Base-by-base conservation (phyloP, 2,888 invertebrate genomes). In the Andrena bicolor region DNA sequence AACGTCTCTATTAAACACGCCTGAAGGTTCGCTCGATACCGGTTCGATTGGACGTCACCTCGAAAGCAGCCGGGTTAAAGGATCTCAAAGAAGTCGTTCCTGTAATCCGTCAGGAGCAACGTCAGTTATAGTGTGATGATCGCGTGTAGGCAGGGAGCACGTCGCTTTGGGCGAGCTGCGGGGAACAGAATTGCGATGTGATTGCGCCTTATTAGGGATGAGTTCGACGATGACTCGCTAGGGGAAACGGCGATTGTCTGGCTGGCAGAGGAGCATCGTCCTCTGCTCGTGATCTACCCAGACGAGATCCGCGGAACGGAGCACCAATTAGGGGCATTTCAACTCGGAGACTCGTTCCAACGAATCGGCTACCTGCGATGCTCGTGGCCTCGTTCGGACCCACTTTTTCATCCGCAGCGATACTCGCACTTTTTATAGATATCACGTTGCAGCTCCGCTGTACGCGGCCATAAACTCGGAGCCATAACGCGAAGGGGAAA, bases 281-380 rank as follows among this genome's bases (percentile, higher is more conserved):
- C 90, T 91, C 88, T 77, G 72, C 77, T 82, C 84, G 85, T 82
- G 85, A 88, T 90, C 73, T 83, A 84, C 63, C 71, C 85, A 80
- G 87, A 78, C 85, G 76, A 80, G 87, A 84, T 85, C 82, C 82
- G 79, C 83, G 77, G 81, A 86, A 82, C 80, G 70, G 79, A 71
- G 84, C 86, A 83, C 90, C 92, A 92, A 92, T 92, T 92, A 92
- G 85, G 89, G 89, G 76, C 88, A 90, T 88, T 84, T 85, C 83
- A 73, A 76, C 70, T 76, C 81, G 77, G 76, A 83, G 89, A 89
- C 91, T 88, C 85, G 90, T 89, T 91, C 84, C 80, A 86, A 85
- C 83, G 85, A 88, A 77, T 77, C 70, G 20, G 28, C 56, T 80
- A 86, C 79, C 71, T 81, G 84, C 23, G 35, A 49, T 66, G 41